Evolutionary conservation across 2,888 invertebrate species (phyloP).

Genomic region (Pyrgus malvae): DNA sequence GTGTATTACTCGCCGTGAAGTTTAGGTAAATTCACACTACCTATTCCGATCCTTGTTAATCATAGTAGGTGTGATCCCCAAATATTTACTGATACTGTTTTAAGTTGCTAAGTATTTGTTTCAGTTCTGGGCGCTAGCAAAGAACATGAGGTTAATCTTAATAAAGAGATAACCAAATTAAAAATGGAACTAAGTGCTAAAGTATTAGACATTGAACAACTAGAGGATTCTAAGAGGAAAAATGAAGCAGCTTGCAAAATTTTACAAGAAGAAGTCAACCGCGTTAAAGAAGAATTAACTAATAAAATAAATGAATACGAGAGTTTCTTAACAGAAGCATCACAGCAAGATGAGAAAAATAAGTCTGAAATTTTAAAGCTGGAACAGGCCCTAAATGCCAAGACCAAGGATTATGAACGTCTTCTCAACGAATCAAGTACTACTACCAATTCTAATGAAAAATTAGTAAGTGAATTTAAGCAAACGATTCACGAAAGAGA

Average conservation of each 20-base stretch:
- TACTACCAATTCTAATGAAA: constrained; percentile 61
- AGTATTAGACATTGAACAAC: constrained; percentile 77
- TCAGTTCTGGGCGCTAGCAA: constrained; percentile 69
- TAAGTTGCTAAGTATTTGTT: too few relatives aligned
- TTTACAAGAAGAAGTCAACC: constrained; percentile 64
- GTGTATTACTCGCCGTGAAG: too few relatives aligned
- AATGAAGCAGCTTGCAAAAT: constrained; percentile 59
- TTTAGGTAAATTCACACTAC: too few relatives aligned
- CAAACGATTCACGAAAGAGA: constrained; percentile 78
- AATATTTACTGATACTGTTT: too few relatives aligned
- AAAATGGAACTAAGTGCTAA: constrained; percentile 81
- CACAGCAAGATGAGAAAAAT: constrained; percentile 67
- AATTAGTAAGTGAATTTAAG: constrained; percentile 70
- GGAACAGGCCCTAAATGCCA: constrained; percentile 60
- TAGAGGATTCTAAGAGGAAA: constrained; percentile 67
- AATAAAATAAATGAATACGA: constrained; percentile 75
- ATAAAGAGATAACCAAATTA: constrained; percentile 77
- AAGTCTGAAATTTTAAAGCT: constrained; percentile 66
- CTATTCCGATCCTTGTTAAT: too few relatives aligned
- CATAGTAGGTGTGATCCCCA: too few relatives aligned
- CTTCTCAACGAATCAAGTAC: constrained; percentile 63
- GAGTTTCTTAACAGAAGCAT: constrained; percentile 63
- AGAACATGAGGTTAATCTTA: constrained; percentile 74
- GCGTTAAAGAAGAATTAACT: constrained; percentile 62
- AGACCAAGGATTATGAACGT: constrained; percentile 67